Evolutionary conservation across 2,888 invertebrate genomes (phyloP).

Genomic region (Syritta pipiens): DNA sequence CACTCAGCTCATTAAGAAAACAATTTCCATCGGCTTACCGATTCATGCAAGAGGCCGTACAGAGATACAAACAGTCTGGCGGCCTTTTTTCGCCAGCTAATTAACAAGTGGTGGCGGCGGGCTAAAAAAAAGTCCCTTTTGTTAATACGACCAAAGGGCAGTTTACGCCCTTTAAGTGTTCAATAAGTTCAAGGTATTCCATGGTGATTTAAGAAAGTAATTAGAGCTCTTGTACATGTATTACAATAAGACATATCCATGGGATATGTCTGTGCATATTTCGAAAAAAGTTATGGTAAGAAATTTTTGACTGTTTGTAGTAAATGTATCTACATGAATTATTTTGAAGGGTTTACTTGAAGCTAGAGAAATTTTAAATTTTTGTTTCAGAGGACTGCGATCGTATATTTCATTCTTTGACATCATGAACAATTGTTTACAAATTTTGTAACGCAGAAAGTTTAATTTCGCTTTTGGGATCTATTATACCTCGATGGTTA

Average conservation of each 20-base stretch:
- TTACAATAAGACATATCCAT: background rate
- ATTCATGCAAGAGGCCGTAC: constrained; percentile 55
- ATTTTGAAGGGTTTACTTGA: constrained; percentile 39
- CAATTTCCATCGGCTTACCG: constrained; percentile 69
- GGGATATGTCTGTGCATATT: constrained; percentile 19
- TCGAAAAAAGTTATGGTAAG: constrained; percentile 46
- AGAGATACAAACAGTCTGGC: constrained; percentile 48
- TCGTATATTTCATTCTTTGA: constrained; percentile 42
- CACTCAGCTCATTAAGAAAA: constrained; percentile 70
- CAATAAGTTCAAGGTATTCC: too few relatives aligned
- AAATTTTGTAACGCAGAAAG: background rate
- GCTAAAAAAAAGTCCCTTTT: constrained; percentile 17
- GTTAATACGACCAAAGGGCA: constrained; percentile 45
- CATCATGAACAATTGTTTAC: constrained; percentile 20
- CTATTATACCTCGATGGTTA: constrained; percentile 64
- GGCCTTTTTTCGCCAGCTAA: constrained; percentile 41
- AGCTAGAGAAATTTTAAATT: constrained; percentile 13
- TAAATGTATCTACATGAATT: constrained; percentile 24
- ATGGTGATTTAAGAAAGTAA: constrained; percentile 3
- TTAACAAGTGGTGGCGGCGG: constrained; percentile 55
- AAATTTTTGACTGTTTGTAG: constrained; percentile 31
- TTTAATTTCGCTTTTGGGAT: constrained; percentile 45
- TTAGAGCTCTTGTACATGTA: background rate
- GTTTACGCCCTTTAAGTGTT: too few relatives aligned
- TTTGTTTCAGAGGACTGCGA: constrained; percentile 23